Conservation (phyloP, 2,888 invertebrate genomes). For the Petrolisthes manimaculis region DNA sequence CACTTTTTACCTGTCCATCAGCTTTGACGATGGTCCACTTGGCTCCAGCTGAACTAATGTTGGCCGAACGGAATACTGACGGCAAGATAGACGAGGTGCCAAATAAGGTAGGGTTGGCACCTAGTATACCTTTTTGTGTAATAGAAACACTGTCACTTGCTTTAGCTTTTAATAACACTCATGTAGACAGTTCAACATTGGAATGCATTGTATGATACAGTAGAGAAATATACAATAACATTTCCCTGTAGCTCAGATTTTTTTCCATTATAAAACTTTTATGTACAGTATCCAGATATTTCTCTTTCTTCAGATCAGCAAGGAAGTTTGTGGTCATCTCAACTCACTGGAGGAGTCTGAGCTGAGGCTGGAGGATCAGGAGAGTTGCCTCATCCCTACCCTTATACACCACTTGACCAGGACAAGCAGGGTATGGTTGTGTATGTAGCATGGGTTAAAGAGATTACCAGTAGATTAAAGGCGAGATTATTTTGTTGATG, state of each 20-base stretch:
- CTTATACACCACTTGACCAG: conserved; percentile 30
- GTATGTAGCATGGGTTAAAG: too few relatives aligned
- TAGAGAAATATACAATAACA: too few relatives aligned
- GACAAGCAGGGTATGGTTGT: background rate
- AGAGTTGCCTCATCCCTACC: background rate
- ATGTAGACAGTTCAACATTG: too few relatives aligned
- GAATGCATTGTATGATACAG: too few relatives aligned
- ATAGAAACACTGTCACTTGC: too few relatives aligned
- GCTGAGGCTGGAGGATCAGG: conserved; percentile 14
- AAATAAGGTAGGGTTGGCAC: background rate
- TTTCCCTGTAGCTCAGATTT: too few relatives aligned
- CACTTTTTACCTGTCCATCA: background rate
- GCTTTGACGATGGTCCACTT: conserved; percentile 1
- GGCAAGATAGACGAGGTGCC: background rate
- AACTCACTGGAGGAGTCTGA: conserved; percentile 12
- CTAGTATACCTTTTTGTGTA: too few relatives aligned
- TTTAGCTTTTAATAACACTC: too few relatives aligned
- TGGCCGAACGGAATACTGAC: conserved; percentile 1
- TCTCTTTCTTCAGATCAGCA: conserved; percentile 1
- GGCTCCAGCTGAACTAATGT: conserved; percentile 6
- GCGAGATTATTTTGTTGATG: too few relatives aligned
- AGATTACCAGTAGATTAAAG: too few relatives aligned
- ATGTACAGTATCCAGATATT: background rate
- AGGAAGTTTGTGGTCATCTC: background rate
- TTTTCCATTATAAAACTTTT: too few relatives aligned